Base-by-base conservation (phyloP, 2,888 invertebrate genomes). In the Acanthosepion lycidas region DNA sequence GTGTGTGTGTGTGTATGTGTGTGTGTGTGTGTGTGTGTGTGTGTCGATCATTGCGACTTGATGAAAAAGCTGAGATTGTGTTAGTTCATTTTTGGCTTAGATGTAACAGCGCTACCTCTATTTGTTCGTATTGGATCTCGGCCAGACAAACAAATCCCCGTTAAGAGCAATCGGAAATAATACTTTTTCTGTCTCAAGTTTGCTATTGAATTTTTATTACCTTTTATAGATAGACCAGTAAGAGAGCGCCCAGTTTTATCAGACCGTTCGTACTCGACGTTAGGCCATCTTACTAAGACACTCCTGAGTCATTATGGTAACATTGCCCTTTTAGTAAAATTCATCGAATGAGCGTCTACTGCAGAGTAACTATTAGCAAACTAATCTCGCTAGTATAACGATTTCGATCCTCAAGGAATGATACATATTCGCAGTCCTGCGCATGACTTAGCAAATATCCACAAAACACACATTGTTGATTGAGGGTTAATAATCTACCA, bases 161-260 rank as follows among this genome's bases (percentile, higher is more conserved):
- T 78, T 33, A 33, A 78, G n/a, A 33, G 78, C n/a, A 78, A 33
- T n/a, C 78, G 33, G 78, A 78, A 78, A 78, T n/a, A 78, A 33
- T n/a, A 78, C 78, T 33, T 78, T 64, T 78, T 78, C 78, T n/a
- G 78, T 78, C 78, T 78, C 78, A 78, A 33, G n/a, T 78, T 78
- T n/a, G 28, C 78, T 78, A 78, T 28, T 33, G 59, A 59, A 59
- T 78, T 28, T 78, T 78, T 15, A 78, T 78, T 28, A 78, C n/a
- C n/a, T 55, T 78, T 6, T 33, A 78, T n/a, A 78, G 1, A n/a
- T 33, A 33, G 15, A 78, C n/a, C 0, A n/a, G 33, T 78, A n/a
- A 78, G 18, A n/a, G n/a, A 78, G 5, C 9, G 5, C 78, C 1
- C 78, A 33, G n/a, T n/a, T 78, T 78, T 78, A n/a, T 78, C 78